phyloP scores from a whole-genome alignment of 2,797 vertebrate genomes.

The Tragelaphus eurycerus region DNA sequence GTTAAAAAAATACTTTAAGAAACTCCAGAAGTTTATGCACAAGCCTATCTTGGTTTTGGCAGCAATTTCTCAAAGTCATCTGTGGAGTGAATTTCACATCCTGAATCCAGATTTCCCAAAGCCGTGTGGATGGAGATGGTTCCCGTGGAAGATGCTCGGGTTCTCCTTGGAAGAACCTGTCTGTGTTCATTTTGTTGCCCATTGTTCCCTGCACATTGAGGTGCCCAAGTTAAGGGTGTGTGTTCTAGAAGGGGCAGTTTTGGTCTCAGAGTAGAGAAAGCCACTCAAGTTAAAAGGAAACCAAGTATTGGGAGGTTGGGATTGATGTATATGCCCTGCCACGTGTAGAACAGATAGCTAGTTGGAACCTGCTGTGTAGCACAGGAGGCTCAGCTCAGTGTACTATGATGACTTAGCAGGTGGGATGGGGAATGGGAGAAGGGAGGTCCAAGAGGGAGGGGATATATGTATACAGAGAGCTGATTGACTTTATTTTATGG shows the following conservation, averaged over 20 bases:
- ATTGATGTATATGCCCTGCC: neutral
- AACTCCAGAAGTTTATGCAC: neutral
- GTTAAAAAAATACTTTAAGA: neutral
- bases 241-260: neutral
- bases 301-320: neutral
- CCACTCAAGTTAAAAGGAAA: neutral
- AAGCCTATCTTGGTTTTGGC: neutral
- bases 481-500: neutral
- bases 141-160: neutral
- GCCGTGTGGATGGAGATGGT: neutral
- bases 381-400: neutral
- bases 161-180: neutral
- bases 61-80: neutral
- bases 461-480: neutral
- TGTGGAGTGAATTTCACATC: neutral
- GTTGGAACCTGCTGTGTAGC: neutral
- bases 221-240: neutral
- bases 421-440: neutral
- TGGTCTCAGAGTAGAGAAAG: neutral
- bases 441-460: neutral
- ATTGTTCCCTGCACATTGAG: neutral
- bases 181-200: neutral
- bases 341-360: neutral
- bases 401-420: neutral
- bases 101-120: neutral